Percentiles rank a stretch among this genome's conserved stretches.
Conservation (phyloP, 1,140 invertebrate genomes). For the Plodia interpunctella region DNA sequence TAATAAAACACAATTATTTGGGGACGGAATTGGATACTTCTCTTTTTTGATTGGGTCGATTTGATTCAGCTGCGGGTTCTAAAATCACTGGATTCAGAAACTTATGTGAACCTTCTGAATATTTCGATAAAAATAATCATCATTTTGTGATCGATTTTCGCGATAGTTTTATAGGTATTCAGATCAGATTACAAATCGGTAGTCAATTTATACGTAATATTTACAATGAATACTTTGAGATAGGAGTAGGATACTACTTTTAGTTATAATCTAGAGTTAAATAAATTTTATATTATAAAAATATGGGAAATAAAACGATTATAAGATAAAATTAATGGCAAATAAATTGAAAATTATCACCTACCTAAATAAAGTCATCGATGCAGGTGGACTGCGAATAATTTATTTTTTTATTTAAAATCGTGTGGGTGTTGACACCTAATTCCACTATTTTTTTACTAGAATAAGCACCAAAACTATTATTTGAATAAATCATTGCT, state of each 20-base stretch:
- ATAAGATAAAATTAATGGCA: too few species aligned
- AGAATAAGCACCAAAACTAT: conserved; percentile 3
- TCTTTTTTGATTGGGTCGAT: conserved; percentile 53
- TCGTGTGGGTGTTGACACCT: conserved; percentile 5
- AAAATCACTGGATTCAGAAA: conserved; percentile 52
- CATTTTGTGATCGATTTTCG: neutral
- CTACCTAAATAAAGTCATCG: too few species aligned
- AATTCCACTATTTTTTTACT: conserved; percentile 1
- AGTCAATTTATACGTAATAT: neutral
- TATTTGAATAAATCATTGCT: conserved; percentile 5
- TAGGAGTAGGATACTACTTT: too few species aligned
- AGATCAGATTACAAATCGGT: neutral
- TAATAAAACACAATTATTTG: conserved; percentile 68
- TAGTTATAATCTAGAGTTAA: too few species aligned
- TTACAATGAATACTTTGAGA: too few species aligned
- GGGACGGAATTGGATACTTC: conserved; percentile 44
- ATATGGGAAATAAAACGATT: too few species aligned
- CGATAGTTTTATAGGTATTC: neutral
- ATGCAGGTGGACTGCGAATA: too few species aligned
- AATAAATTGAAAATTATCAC: too few species aligned
- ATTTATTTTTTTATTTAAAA: neutral
- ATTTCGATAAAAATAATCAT: neutral
- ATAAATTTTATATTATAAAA: too few species aligned
- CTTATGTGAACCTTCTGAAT: neutral
- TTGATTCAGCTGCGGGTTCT: conserved; percentile 47